Evolutionary conservation across 2,888 invertebrate genomes (phyloP), one percentile per base, ranked within the genome.

Genomic region (Drosophila affinis): DNA sequence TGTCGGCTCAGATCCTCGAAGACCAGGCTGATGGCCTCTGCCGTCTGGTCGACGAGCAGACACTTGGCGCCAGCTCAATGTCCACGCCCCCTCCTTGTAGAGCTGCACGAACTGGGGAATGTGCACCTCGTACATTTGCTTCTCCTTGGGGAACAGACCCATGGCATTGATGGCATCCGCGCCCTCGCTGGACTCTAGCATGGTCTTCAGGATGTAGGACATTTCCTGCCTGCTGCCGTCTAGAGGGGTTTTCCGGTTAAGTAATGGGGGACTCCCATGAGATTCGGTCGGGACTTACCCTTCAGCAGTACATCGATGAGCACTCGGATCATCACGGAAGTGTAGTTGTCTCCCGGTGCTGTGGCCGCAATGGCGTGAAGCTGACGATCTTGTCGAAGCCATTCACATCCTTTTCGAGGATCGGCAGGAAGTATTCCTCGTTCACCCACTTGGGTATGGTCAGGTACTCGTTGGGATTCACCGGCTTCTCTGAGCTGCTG

Each of bases 341-440:
- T 80, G 32, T 88, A 91, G 64, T 91, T 91, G 58, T 91, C 91
- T 5, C 91, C 91, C 0, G 89, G 86, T 0, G 80, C 84, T 29
- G 89, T 90, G 9, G 90, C 91, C 12, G 91, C 90, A 14, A 84
- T 74, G 0, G 57, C 2, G 57, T 73, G 29, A 90, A 87, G n/a
- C 62, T 79, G 4, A 76, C 61, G 7, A 91, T 78, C 56, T 68
- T 62, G 0, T 61, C 54, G 29, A 81, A 86, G 14, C 79, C 54
- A 0, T 75, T 46, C 2, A 85, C 73, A 76, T 90, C 78, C 55
- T 81, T 78, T 24, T 82, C 77, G 1, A 91, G 24, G 32, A 91
- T 88, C 3, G 75, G 76, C 0, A 56, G 53, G 39, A 91, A 90
- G 39, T 85, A 91, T 0, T 87, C 78, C 45, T 79, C 84, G 51